A percentile compares a stretch with the other conserved stretches of the same genome.
These are phyloP conservation scores for Hirtodrosophila cameraria DNA, from an alignment of 2,888 invertebrate species.

Conservation along the genomic window DNA sequence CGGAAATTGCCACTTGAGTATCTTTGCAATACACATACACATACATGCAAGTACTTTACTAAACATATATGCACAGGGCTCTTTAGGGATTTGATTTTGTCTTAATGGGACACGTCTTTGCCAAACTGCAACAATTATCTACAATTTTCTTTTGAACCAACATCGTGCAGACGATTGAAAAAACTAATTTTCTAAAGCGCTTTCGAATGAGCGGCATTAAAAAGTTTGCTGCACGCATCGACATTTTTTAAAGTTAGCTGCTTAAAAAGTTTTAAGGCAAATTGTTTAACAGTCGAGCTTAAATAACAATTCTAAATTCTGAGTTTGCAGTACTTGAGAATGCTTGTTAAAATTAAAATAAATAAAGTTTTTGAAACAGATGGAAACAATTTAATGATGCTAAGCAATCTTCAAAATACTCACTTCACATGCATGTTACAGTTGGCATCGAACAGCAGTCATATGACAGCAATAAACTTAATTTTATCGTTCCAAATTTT, in stretches of 20 bases:
- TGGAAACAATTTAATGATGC: conserved; percentile 8
- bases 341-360: conserved; percentile 1
- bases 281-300: conserved; percentile 1
- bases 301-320: conserved; percentile 6
- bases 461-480: conserved; percentile 45
- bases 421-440: not conserved
- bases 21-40: conserved; percentile 8
- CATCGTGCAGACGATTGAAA: conserved; percentile 13
- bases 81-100: conserved; percentile 6
- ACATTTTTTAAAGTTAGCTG: conserved; percentile 8
- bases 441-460: not conserved
- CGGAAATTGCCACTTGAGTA: conserved; percentile 39
- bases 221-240: conserved; percentile 30
- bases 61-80: not conserved
- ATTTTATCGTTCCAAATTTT: conserved; percentile 58
- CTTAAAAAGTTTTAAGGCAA: not conserved
- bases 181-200: conserved; percentile 35
- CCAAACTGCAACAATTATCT: conserved; percentile 42
- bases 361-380: conserved; percentile 21
- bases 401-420: conserved; percentile 4
- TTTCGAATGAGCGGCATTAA: conserved; percentile 16
- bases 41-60: not conserved
- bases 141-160: conserved; percentile 15
- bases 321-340: conserved; percentile 8
- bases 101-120: conserved; percentile 1